These are phyloP conservation scores for Sminthurinus aureus DNA, from an alignment of 2,888 invertebrate species.

Conservation along the genomic window DNA sequence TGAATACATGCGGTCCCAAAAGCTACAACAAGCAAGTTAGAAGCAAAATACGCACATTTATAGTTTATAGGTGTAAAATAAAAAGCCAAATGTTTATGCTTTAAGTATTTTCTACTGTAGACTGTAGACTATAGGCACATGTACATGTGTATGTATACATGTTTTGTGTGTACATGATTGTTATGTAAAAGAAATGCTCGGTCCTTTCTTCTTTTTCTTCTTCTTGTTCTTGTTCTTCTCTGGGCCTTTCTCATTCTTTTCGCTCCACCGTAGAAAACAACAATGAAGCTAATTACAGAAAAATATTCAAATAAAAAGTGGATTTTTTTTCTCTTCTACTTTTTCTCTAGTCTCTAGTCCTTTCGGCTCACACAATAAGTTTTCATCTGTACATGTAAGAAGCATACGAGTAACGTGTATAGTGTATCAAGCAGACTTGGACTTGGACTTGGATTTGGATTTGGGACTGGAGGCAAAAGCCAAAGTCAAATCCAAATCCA, in stretches of 20 bases:
- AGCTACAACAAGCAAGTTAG: no score
- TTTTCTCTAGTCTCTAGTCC: neutral
- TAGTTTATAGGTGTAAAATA: no score
- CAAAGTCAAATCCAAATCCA: neutral
- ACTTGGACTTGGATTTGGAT: no score
- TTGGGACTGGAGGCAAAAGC: neutral
- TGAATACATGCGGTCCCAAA: no score
- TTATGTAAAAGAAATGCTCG: no score
- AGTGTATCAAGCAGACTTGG: no score
- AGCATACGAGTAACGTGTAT: no score
- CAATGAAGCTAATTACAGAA: slow-evolving; percentile 44
- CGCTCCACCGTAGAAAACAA: slow-evolving; percentile 32
- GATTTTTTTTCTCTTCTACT: slow-evolving; percentile 16
- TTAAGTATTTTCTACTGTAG: no score
- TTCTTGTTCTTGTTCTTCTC: no score
- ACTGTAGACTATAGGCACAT: neutral
- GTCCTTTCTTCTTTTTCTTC: no score
- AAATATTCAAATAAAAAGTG: slow-evolving; percentile 44
- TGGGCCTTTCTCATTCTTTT: slow-evolving; percentile 5
- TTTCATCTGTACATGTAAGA: neutral
- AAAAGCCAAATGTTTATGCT: no score
- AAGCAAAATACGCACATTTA: no score
- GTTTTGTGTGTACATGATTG: neutral
- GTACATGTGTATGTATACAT: neutral
- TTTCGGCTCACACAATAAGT: neutral